phyloP scores from a whole-genome alignment of 2,797 vertebrate genomes.

The Typhlichthys subterraneus region DNA sequence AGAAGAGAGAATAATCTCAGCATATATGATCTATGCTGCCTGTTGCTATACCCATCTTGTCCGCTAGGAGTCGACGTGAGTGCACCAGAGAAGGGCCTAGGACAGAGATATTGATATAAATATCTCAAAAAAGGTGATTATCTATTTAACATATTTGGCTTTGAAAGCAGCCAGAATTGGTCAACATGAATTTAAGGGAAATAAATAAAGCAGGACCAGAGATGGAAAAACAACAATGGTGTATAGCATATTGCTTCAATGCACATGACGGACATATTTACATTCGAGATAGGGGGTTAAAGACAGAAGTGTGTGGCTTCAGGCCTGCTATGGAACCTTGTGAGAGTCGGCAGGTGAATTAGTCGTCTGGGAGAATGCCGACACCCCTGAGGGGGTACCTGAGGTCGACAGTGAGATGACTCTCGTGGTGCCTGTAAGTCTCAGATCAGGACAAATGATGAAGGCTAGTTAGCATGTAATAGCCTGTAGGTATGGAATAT shows the following conservation, averaged over 20 bases:
- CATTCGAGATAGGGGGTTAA: slow-evolving; percentile 13
- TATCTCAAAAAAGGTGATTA: too few species aligned
- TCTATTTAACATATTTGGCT: too few species aligned
- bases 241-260: slow-evolving; percentile 22
- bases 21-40: slow-evolving; percentile 14
- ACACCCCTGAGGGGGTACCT: slow-evolving; percentile 39
- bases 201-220: too few species aligned
- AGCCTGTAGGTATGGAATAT: background rate
- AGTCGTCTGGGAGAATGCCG: slow-evolving; percentile 16
- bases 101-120: slow-evolving; percentile 10
- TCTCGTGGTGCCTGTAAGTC: slow-evolving; percentile 59
- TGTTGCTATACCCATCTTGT: slow-evolving; percentile 46
- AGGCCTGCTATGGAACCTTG: background rate
- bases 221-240: too few species aligned
- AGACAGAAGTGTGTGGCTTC: slow-evolving; percentile 8
- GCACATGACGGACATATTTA: slow-evolving; percentile 8
- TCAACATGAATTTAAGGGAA: too few species aligned
- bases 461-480: slow-evolving; percentile 12
- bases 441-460: slow-evolving; percentile 34
- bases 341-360: slow-evolving; percentile 21
- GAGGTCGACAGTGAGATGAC: slow-evolving; percentile 50
- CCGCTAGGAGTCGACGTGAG: slow-evolving; percentile 75
- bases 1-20: background rate
- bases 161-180: too few species aligned
- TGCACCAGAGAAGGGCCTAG: slow-evolving; percentile 45